Evolutionary conservation across 2,888 invertebrate genomes (phyloP).

Genomic region (Falcaria lacertinaria): DNA sequence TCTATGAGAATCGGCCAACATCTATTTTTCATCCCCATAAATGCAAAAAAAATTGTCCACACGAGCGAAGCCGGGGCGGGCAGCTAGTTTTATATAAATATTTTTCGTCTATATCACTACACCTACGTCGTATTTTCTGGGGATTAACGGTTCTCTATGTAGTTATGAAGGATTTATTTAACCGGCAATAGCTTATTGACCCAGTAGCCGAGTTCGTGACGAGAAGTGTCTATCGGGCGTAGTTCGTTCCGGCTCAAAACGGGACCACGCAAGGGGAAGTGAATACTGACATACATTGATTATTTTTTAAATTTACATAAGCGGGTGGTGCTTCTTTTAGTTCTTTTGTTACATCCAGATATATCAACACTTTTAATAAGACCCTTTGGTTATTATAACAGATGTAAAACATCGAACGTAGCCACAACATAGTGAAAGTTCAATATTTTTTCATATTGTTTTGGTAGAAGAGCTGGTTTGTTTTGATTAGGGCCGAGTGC

Average conservation of each 20-base stretch:
- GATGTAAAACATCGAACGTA: background rate
- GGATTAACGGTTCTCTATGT: conserved; percentile 9
- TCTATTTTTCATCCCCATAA: too few species aligned
- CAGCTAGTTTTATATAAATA: background rate
- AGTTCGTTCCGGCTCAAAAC: conserved; percentile 22
- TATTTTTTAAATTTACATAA: conserved; percentile 3
- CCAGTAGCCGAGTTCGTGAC: conserved; percentile 67
- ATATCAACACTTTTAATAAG: too few species aligned
- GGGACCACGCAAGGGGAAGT: conserved; percentile 15
- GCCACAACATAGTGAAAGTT: too few species aligned
- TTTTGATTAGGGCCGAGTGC: conserved; percentile 35
- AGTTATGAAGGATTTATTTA: conserved; percentile 23
- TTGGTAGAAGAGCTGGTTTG: conserved; percentile 33
- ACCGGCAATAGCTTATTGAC: conserved; percentile 53
- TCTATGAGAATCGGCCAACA: too few species aligned
- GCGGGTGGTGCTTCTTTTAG: background rate
- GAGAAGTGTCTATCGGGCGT: conserved; percentile 44
- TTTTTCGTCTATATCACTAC: background rate
- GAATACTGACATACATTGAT: conserved; percentile 20
- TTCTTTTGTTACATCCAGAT: background rate
- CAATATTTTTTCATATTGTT: conserved; percentile 24
- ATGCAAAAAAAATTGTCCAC: too few species aligned
- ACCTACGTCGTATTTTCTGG: background rate
- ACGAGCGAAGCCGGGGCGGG: too few species aligned
- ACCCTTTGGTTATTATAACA: background rate